These are phyloP conservation scores for Porites cylindrica DNA, from an alignment of 92 coral and sea anemone genomes.

Conservation along the genomic window DNA sequence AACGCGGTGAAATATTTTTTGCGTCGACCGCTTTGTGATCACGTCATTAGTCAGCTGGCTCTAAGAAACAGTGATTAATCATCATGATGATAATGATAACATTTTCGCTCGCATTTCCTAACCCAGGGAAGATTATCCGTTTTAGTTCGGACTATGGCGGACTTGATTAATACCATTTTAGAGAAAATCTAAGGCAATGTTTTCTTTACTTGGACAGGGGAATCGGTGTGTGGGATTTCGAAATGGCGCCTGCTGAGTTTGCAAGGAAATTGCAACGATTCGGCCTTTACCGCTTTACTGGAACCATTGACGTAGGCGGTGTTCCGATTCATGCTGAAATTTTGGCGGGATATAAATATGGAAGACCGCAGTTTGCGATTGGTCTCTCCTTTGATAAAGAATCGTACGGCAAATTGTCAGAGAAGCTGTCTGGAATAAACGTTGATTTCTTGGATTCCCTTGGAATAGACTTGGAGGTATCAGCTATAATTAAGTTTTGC, in stretches of 20 bases:
- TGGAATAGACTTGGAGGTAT: conserved; percentile 93
- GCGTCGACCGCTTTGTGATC: too few species aligned
- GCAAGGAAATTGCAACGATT: conserved; percentile 66
- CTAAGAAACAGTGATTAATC: too few species aligned
- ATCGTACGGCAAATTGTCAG: conserved; percentile 87
- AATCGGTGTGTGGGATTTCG: conserved; percentile 83
- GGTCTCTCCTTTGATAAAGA: conserved; percentile 94
- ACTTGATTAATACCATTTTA: too few species aligned
- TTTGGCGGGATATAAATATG: conserved; percentile 57
- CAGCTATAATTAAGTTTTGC: too few species aligned
- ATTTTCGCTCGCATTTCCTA: too few species aligned
- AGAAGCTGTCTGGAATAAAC: conserved; percentile 83
- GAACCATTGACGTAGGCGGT: conserved; percentile 70
- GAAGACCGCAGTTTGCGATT: conserved; percentile 75
- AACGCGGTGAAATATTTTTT: too few species aligned
- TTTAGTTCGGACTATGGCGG: too few species aligned
- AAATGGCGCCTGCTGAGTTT: conserved; percentile 73
- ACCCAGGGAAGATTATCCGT: too few species aligned
- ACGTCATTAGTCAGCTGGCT: too few species aligned
- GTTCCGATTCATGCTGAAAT: conserved; percentile 92
- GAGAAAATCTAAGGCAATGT: not conserved
- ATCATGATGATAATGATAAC: too few species aligned
- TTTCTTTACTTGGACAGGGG: conserved; percentile 48
- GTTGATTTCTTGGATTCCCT: conserved; percentile 81
- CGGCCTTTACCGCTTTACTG: conserved; percentile 86